A percentile compares a stretch with the other conserved stretches of the same genome.
Evolutionary conservation across 2,113 vertebrate species (phyloP).

Genomic region (Antechinus stuartii): DNA sequence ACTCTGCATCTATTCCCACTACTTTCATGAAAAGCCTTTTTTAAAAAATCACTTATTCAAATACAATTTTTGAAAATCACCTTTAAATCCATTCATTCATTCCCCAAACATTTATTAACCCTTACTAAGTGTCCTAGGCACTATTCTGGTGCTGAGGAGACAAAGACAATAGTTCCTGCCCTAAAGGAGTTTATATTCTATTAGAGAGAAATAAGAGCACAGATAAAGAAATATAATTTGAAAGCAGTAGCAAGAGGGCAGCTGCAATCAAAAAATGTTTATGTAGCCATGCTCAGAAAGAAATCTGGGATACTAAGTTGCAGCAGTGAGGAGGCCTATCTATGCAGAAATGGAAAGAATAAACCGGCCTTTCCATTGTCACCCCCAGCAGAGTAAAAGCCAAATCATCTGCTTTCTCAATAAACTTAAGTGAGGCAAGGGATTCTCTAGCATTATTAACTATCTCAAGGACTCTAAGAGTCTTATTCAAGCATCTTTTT

Average conservation of each 20-base stretch:
- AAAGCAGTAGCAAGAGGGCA: neutral
- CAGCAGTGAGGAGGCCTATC: neutral
- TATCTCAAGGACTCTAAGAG: conserved; percentile 24
- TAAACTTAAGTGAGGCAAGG: conserved; percentile 28
- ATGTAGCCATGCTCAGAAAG: neutral
- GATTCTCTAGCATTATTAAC: conserved; percentile 7
- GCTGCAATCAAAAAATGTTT: neutral
- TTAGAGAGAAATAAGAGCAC: neutral
- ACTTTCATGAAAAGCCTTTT: neutral
- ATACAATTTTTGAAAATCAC: neutral
- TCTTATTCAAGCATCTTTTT: conserved; percentile 16
- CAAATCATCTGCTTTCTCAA: conserved; percentile 33
- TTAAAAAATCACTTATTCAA: conserved; percentile 34
- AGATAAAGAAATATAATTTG: neutral
- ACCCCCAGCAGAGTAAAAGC: conserved; percentile 9
- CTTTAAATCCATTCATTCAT: neutral
- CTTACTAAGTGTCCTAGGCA: neutral
- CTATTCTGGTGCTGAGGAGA: neutral
- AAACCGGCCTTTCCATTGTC: neutral
- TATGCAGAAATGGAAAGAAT: neutral
- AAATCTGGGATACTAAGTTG: neutral
- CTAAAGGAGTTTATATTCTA: neutral
- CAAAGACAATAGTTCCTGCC: neutral
- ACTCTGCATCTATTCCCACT: neutral
- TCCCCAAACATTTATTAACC: neutral